Base-by-base conservation (phyloP, 2,797 vertebrate species). In the Melanotaenia pygmaea region DNA sequence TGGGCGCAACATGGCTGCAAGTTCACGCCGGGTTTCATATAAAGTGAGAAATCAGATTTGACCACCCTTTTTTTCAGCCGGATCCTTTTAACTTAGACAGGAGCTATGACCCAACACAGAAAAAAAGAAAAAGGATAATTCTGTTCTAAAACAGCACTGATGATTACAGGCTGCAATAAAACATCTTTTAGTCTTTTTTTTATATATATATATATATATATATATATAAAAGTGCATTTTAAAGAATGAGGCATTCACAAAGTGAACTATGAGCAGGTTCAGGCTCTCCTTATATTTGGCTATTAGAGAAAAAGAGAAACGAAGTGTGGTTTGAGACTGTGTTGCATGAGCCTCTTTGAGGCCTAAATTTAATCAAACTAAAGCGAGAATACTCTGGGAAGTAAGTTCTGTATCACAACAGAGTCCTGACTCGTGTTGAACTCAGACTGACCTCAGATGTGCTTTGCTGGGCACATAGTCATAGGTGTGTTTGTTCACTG, bases 321-420 rank as follows among this genome's bases (percentile, higher is more conserved):
- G 34, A 71, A 65, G 70, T 60, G 70, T 69, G 74, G 84, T 89
- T 92, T 85, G 86, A 88, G 88, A 89, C 83, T 85, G 70, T 83
- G 77, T 77, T 70, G 82, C 65, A 59, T 54, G 53, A 72, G 64
- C 79, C 72, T 86, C 43, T 64, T 64, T 60, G 77, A 87, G 76
- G 78, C 79, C 74, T 81, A 26, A 61, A 70, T 87, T 82, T 38
- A 78, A 79, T 77, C 76, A 69, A 69, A 47, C 80, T 84, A 50
- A 85, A 80, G 84, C 85, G 73, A 76, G 64, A 82, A 80, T 74
- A 79, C 73, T 77, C 76, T 66, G 66, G 76, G 75, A 69, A 72
- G 70, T 53, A 79, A 83, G 72, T 65, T 70, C 84, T 79, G 76
- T 30, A 67, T 86, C 75, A 71, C 79, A 72, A 80, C 63, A 67